Conservation (phyloP, 1,140 invertebrate genomes). For the Samia ricini region DNA sequence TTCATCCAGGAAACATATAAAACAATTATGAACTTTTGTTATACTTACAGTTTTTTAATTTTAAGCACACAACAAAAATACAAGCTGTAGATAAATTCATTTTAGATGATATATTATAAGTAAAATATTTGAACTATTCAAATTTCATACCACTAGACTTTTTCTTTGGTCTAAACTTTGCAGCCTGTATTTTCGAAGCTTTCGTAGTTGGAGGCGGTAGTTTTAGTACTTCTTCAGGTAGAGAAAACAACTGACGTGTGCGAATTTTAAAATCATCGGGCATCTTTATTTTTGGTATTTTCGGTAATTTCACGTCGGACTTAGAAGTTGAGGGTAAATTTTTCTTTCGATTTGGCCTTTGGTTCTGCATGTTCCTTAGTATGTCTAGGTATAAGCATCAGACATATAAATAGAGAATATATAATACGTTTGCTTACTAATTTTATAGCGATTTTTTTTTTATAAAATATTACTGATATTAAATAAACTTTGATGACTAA, state of each 20-base stretch:
- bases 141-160: constrained; percentile 34
- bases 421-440: background rate
- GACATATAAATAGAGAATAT: background rate
- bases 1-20: too few species aligned
- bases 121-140: too few species aligned
- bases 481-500: background rate
- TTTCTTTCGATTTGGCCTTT: constrained; percentile 33
- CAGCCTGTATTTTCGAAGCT: constrained; percentile 29
- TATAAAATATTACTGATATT: background rate
- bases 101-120: too few species aligned
- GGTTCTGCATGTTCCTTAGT: constrained; percentile 18
- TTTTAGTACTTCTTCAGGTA: constrained; percentile 72
- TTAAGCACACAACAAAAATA: too few species aligned
- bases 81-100: too few species aligned
- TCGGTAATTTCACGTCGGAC: constrained; percentile 39
- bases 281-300: constrained; percentile 63
- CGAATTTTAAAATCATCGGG: constrained; percentile 71
- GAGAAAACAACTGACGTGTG: constrained; percentile 67
- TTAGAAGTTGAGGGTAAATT: constrained; percentile 27
- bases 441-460: background rate
- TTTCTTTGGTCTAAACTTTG: constrained; percentile 21
- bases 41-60: too few species aligned
- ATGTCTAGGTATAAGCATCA: background rate
- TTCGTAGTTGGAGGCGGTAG: constrained; percentile 33
- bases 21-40: too few species aligned